These are phyloP conservation scores for Zapus hudsonius DNA, from an alignment of 2,113 vertebrate genomes.

Conservation along the genomic window DNA sequence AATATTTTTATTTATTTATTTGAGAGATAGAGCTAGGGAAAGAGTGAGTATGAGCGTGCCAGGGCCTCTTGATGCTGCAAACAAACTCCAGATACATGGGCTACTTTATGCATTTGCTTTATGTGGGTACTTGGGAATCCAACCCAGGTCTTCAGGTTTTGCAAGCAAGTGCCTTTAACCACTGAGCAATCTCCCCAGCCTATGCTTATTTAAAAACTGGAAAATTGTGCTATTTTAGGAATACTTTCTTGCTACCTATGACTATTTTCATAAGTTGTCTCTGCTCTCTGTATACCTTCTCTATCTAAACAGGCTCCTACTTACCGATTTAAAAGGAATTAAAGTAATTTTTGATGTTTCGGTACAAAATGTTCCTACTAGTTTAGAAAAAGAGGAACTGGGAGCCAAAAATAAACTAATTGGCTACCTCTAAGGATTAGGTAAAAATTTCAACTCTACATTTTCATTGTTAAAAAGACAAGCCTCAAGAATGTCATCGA, in stretches of 20 bases:
- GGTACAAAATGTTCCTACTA: conserved; percentile 32
- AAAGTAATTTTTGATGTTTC: conserved; percentile 43
- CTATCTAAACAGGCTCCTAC: not conserved
- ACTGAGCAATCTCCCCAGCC: too few species aligned
- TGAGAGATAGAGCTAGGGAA: too few species aligned
- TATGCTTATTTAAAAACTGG: not conserved
- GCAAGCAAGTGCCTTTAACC: too few species aligned
- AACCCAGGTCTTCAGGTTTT: too few species aligned
- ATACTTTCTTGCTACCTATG: not conserved
- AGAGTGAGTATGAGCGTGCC: too few species aligned
- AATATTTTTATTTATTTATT: too few species aligned
- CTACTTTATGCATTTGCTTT: too few species aligned
- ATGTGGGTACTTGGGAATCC: too few species aligned
- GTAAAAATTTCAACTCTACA: conserved; percentile 11
- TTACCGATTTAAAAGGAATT: conserved; percentile 12
- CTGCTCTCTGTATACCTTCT: conserved; percentile 4
- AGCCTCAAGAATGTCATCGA: conserved; percentile 15
- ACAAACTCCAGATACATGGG: too few species aligned
- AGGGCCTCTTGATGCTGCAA: too few species aligned
- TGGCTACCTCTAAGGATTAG: not conserved
- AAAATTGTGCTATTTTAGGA: not conserved
- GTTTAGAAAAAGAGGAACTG: not conserved
- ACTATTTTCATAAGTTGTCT: conserved; percentile 19
- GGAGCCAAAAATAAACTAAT: not conserved
- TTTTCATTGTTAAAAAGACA: conserved; percentile 9